Conservation (phyloP, 2,113 vertebrate species). For the Oncorhynchus masou region DNA sequence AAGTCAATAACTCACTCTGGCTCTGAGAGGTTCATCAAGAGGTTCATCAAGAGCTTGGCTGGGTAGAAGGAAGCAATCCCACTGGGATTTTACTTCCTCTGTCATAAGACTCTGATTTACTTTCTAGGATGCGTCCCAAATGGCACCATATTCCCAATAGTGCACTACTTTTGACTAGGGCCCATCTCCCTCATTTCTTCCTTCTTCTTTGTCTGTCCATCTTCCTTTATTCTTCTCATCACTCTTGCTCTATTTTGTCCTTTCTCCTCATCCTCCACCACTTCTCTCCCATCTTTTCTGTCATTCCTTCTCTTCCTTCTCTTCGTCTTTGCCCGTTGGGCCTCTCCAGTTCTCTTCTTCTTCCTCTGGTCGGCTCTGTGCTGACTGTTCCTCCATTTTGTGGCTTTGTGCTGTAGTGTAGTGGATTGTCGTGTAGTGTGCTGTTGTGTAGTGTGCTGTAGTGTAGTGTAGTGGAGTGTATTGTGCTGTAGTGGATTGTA, state of each 20-base stretch:
- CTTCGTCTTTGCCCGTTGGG: not conserved
- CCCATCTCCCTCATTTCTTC: not conserved
- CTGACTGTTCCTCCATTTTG: conserved; percentile 51
- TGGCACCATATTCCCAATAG: no score
- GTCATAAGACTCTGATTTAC: not conserved
- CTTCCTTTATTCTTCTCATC: no score
- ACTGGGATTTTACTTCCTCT: not conserved
- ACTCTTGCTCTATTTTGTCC: no score
- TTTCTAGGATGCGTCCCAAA: no score
- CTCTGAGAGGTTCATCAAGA: not conserved
- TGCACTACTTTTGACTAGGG: no score
- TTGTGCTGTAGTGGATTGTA: no score
- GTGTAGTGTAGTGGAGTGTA: no score
- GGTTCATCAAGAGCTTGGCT: not conserved
- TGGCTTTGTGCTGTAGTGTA: conserved; percentile 28
- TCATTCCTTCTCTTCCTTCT: conserved; percentile 14
- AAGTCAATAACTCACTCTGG: not conserved
- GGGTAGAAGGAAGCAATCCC: not conserved
- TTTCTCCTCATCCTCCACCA: no score
- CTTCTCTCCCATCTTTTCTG: no score
- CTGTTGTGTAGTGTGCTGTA: no score
- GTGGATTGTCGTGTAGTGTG: not conserved
- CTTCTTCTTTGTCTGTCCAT: not conserved
- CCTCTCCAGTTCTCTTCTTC: not conserved
- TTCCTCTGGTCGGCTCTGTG: conserved; percentile 45